Evolutionary conservation across 1,140 invertebrate genomes (phyloP), one percentile per base, ranked within the genome.

Genomic region (Rhyzopertha dominica): DNA sequence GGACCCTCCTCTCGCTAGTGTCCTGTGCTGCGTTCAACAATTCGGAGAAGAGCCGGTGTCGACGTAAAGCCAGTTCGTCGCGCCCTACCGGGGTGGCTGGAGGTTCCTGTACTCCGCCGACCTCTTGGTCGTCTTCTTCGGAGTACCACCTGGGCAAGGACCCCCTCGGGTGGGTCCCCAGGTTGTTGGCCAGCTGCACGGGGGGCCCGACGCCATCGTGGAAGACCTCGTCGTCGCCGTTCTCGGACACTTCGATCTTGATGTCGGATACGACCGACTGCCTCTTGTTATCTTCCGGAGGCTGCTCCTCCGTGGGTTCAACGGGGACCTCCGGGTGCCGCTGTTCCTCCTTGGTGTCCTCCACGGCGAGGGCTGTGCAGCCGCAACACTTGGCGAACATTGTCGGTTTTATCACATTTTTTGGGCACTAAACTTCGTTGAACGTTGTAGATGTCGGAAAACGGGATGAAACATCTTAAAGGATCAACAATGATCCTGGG

Each of bases 1-100:
- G 74, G 48, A 84, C 83, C 58, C 78, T 78, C 66, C 86, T 82
- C 59, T 83, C 81, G n/a, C 77, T 74, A 26, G 81, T 78, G 42
- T 77, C 79, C 62, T 81, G 75, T 19, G 82, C 77, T 47, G 82
- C 82, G 47, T 76, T 76, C 31, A 87, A 73, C 38, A 87, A 71
- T 55, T 85, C 84, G 28, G 83, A 83, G 65, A 87, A 86, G 63
- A 86, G 82, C 51, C 83, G 72, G 63, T 86, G 83, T 34, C 84
- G 74, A 28, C 82, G 72, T 46, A 87, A 66, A 43, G 84, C 84
- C 49, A 87, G 65, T 62, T 87, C 84, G 63, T 87, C 84, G 28
- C 81, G 74, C 29, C 82, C 84, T 13, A 85, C 77, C n/a, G 81
- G 82, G 9, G 82, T 84, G 19, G 80, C 81, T 12, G 81, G 81